phyloP scores from a whole-genome alignment of 1,140 invertebrate species.

The Oscheius sp. region DNA sequence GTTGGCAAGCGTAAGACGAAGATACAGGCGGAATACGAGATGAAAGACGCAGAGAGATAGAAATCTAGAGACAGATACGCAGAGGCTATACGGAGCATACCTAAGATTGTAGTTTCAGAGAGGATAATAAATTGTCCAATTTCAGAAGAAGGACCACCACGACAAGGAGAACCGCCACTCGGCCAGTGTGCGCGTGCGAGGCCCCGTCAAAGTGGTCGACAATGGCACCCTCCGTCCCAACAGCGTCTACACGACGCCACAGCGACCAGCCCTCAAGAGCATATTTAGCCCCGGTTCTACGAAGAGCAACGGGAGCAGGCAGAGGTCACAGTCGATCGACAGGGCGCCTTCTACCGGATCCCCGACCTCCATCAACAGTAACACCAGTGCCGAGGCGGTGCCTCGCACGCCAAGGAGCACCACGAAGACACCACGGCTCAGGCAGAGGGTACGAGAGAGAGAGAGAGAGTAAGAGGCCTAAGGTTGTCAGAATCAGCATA shows the following conservation, averaged over 20 bases:
- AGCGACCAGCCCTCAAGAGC: conserved; percentile 11
- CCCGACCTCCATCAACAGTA: neutral
- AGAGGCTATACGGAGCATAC: too few relatives aligned
- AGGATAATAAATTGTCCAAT: neutral
- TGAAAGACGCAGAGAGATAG: too few relatives aligned
- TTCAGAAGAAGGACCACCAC: neutral
- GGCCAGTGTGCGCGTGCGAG: neutral
- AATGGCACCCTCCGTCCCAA: conserved; percentile 10
- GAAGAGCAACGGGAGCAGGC: neutral
- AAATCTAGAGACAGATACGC: too few relatives aligned
- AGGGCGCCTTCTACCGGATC: neutral
- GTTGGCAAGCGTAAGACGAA: too few relatives aligned
- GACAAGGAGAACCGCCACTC: conserved; percentile 11
- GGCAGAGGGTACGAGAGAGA: conserved; percentile 18
- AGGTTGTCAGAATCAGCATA: too few relatives aligned
- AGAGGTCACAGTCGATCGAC: neutral
- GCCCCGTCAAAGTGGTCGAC: conserved; percentile 6
- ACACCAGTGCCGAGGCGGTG: neutral
- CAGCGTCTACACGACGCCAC: conserved; percentile 34
- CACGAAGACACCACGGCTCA: conserved; percentile 32
- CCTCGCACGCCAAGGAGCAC: conserved; percentile 25
- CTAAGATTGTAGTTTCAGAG: neutral
- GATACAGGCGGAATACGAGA: too few relatives aligned
- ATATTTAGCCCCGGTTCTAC: conserved; percentile 15
- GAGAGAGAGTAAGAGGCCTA: too few relatives aligned